Percentiles rank a stretch among this genome's conserved stretches.
Evolutionary conservation across 2,888 invertebrate genomes (phyloP).

Genomic region (Parochlus steinenii): DNA sequence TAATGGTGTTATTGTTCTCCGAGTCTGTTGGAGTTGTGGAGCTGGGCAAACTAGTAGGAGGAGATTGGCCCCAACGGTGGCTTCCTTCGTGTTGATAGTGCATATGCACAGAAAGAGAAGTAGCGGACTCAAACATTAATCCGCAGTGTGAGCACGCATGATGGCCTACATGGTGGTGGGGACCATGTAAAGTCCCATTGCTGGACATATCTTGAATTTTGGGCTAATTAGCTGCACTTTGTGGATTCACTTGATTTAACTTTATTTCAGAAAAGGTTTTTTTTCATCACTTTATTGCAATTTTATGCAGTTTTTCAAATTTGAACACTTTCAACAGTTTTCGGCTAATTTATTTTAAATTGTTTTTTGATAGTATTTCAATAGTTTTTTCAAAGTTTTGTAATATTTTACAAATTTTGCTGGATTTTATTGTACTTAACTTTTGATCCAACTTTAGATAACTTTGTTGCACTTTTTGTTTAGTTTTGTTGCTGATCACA

Average conservation of each 20-base stretch:
- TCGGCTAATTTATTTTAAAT: too few species aligned
- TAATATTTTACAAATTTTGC: too few species aligned
- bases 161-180: conserved; percentile 24
- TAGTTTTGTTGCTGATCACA: too few species aligned
- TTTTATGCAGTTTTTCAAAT: too few species aligned
- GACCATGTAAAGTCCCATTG: conserved; percentile 15
- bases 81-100: conserved; percentile 61
- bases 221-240: neutral
- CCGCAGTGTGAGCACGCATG: conserved; percentile 63
- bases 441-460: too few species aligned
- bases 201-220: conserved; percentile 14
- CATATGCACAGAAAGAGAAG: conserved; percentile 62
- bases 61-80: conserved; percentile 16
- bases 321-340: too few species aligned
- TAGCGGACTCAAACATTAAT: conserved; percentile 54
- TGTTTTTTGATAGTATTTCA: too few species aligned
- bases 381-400: too few species aligned
- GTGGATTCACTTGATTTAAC: neutral
- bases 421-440: too few species aligned
- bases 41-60: conserved; percentile 12
- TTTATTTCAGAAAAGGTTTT: neutral
- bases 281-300: neutral
- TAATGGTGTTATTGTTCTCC: conserved; percentile 40
- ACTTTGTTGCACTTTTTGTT: too few species aligned
- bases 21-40: conserved; percentile 15